phyloP scores from a whole-genome alignment of 2,797 vertebrate genomes.

The Alfaro cultratus region DNA sequence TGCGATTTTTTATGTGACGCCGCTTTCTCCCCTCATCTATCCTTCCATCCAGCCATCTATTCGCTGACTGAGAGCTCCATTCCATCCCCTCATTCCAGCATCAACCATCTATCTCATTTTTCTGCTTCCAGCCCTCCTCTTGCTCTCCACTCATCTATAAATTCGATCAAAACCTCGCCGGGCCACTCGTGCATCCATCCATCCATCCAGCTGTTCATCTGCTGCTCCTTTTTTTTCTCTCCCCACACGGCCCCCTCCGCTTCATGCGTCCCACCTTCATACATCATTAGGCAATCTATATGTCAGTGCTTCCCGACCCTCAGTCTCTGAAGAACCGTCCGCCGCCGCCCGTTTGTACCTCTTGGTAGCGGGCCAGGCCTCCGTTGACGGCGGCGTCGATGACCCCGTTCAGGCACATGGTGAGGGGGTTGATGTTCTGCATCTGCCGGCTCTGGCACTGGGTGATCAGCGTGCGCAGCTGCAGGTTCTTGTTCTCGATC shows the following conservation, averaged over 20 bases:
- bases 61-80: conserved; percentile 16
- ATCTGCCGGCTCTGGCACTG: conserved; percentile 96
- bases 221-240: conserved; percentile 21
- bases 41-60: conserved; percentile 24
- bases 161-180: conserved; percentile 42
- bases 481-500: conserved; percentile 96
- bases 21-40: conserved; percentile 34
- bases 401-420: conserved; percentile 98
- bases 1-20: conserved; percentile 43
- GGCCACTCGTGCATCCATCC: conserved; percentile 39
- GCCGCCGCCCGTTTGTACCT: conserved; percentile 78
- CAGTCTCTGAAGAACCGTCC: conserved; percentile 45
- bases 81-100: conserved; percentile 26
- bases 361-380: conserved; percentile 95
- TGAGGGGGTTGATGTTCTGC: conserved; percentile 97
- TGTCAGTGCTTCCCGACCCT: conserved; percentile 44
- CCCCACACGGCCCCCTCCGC: conserved; percentile 41
- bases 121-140: conserved; percentile 18
- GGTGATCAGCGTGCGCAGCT: conserved; percentile 91
- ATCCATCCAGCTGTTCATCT: conserved; percentile 50
- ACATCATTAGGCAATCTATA: conserved; percentile 68
- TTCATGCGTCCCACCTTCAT: conserved; percentile 64
- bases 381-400: conserved; percentile 98
- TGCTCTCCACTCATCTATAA: conserved; percentile 39
- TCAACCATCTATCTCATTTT: conserved; percentile 45